phyloP scores from a whole-genome alignment of 2,888 invertebrate genomes.

The Apantesis nais region DNA sequence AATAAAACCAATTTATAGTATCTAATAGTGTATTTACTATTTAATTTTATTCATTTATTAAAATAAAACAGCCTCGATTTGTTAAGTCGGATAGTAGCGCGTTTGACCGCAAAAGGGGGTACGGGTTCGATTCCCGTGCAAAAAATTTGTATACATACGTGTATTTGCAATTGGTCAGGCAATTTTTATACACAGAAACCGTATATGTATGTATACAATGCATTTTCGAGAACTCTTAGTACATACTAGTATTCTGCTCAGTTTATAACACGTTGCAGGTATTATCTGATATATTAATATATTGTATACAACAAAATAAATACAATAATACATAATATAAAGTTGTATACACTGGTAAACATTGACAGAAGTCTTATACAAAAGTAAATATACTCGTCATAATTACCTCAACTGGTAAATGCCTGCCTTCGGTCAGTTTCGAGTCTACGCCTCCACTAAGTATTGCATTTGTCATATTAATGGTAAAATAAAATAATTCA shows the following conservation, averaged over 20 bases:
- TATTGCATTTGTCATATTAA: neutral
- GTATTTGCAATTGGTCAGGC: neutral
- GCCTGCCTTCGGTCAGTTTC: neutral
- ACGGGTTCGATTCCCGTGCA: neutral
- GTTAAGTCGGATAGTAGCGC: neutral
- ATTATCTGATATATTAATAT: neutral
- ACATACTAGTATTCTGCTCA: neutral
- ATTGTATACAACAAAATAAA: neutral
- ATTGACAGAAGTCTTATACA: neutral
- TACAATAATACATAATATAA: neutral
- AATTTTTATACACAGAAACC: neutral
- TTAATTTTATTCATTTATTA: no score
- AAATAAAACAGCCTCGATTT: neutral
- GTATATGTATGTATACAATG: no score
- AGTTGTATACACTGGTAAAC: neutral
- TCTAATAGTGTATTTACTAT: no score
- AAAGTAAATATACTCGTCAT: neutral
- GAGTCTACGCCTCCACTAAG: neutral
- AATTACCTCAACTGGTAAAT: neutral
- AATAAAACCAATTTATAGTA: no score
- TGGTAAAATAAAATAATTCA: constrained; percentile 2
- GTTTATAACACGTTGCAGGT: neutral
- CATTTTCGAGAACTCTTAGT: neutral
- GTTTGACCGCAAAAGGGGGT: no score
- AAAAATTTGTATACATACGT: no score